A percentile compares a stretch with the other conserved stretches of the same genome.
Evolutionary conservation across 2,113 vertebrate genomes (phyloP).

Genomic region (Triplophysa siluroides): DNA sequence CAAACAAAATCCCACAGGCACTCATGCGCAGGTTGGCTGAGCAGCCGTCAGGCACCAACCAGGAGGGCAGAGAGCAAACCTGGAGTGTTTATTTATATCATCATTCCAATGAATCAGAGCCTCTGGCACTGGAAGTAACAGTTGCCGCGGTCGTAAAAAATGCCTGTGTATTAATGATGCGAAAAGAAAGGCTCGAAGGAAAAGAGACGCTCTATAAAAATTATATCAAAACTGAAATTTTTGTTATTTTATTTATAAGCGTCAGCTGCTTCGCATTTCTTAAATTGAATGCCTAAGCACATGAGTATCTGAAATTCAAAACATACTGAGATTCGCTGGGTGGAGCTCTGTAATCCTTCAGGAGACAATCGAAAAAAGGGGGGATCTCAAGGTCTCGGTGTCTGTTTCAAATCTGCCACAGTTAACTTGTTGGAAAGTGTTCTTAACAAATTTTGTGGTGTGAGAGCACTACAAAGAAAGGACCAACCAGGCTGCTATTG

Average conservation of each 20-base stretch:
- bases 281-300: slow-evolving; percentile 60
- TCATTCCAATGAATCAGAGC: slow-evolving; percentile 33
- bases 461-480: slow-evolving; percentile 44
- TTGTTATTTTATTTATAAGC: slow-evolving; percentile 74
- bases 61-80: slow-evolving; percentile 35
- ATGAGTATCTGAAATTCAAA: slow-evolving; percentile 70
- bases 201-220: slow-evolving; percentile 60
- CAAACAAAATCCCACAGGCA: slow-evolving; percentile 29
- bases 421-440: slow-evolving; percentile 52
- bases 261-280: slow-evolving; percentile 68
- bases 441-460: slow-evolving; percentile 57
- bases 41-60: slow-evolving; percentile 17
- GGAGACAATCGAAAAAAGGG: slow-evolving; percentile 61
- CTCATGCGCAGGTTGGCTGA: slow-evolving; percentile 1
- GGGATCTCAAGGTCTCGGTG: slow-evolving; percentile 61
- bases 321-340: slow-evolving; percentile 66
- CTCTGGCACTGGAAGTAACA: background rate
- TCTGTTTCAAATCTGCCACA: slow-evolving; percentile 58
- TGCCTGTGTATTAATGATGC: slow-evolving; percentile 53
- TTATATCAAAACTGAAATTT: slow-evolving; percentile 61
- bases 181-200: slow-evolving; percentile 26
- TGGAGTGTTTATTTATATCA: slow-evolving; percentile 54
- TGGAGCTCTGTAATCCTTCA: slow-evolving; percentile 63
- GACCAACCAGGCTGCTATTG: slow-evolving; percentile 43
- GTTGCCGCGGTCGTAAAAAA: slow-evolving; percentile 42